phyloP scores from a whole-genome alignment of 64 coral and sea anemone species.

The Stylophora pistillata region DNA sequence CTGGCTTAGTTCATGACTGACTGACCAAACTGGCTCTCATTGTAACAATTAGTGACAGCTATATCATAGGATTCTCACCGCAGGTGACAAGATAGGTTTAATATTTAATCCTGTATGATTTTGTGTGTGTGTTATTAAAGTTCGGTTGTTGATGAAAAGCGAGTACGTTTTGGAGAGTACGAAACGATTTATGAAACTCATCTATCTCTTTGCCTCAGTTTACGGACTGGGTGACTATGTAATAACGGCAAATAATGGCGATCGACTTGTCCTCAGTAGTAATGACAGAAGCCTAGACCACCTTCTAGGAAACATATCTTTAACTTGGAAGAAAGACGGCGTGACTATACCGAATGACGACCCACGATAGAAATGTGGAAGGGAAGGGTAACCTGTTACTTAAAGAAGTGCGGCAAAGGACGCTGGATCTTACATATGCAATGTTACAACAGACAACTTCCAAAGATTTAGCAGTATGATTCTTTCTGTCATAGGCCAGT shows the following conservation, averaged over 20 bases:
- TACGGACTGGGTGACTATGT: no score
- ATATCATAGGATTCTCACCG: no score
- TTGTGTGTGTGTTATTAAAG: neutral
- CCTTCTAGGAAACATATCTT: neutral
- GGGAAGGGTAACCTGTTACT: neutral
- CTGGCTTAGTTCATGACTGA: neutral
- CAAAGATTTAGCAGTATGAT: neutral
- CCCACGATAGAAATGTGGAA: neutral
- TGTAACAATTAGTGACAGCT: no score
- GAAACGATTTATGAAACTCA: no score
- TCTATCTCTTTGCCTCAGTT: neutral
- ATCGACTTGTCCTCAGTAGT: neutral
- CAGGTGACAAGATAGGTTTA: no score
- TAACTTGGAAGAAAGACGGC: neutral
- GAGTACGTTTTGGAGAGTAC: no score
- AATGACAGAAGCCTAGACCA: neutral
- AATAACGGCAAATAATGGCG: neutral
- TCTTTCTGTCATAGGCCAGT: neutral
- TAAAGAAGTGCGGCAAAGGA: neutral
- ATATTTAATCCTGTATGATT: no score
- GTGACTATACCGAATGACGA: neutral
- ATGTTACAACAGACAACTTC: neutral
- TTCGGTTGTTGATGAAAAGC: no score
- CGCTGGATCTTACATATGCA: neutral
- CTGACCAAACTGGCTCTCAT: no score